Base-by-base conservation (phyloP, 2,797 vertebrate species). In the Spinibarbus caldwelli region DNA sequence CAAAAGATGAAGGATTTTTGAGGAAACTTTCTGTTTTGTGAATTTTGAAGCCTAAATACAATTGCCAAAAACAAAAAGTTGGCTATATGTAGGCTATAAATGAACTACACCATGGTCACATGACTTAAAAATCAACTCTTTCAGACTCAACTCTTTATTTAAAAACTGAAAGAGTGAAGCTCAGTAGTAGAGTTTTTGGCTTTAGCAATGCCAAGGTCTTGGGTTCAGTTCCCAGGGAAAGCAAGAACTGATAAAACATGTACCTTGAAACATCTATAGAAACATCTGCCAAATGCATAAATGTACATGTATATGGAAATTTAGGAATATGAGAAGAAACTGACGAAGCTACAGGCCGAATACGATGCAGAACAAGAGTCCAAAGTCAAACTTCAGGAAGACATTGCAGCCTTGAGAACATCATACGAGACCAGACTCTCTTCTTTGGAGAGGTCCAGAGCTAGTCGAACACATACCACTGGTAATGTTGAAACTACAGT, bases 261-360 rank as follows among this genome's bases (percentile, higher is more conserved):
- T 17, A 19, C 29, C 64, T 3, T 34, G 7, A 66, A 45, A 5
- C n/a, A n/a, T n/a, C n/a, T n/a, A n/a, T n/a, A n/a, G n/a, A 76
- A 15, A 31, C 34, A 23, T 54, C 73, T 54, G 52, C 75, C 14
- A 78, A 79, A 66, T 15, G 21, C 4, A n/a, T 52, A 81, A 5
- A 5, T 78, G 23, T 36, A 43, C 57, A 68, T n/a, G n/a, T n/a
- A n/a, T n/a, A n/a, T 86, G 0, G 84, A 79, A 70, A 83, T 80
- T 17, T 93, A 99, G 97, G 97, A 97, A 84, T 97, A 97, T 0
- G 96, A 97, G 81, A 92, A 93, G 87, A 96, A 91, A 87, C 94
- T 99, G 89, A 93, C 95, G 81, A 94, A 57, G 86, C 87, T 98
- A 83, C 96, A 95, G 92, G 96, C 96, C 0, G 96, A 96, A 67